Evolutionary conservation across 2,113 vertebrate genomes (phyloP).

Genomic region (Rhineura floridana): DNA sequence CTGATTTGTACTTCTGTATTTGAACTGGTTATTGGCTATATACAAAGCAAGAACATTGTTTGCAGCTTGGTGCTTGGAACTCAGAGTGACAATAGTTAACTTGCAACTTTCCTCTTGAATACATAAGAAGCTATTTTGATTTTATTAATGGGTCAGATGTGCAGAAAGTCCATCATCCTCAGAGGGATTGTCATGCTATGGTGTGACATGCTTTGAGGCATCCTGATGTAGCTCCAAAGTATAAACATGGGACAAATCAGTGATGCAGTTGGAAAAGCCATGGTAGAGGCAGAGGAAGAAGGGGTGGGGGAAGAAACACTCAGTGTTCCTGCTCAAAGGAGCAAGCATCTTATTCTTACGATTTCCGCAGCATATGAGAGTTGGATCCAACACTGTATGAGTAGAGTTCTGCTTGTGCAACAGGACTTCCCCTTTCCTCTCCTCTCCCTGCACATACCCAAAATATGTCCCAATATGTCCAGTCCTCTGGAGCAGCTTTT

Average conservation of each 20-base stretch:
- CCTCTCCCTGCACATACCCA: too few relatives aligned
- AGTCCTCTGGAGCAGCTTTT: too few relatives aligned
- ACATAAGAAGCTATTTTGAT: slow-evolving; percentile 16
- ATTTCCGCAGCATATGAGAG: slow-evolving; percentile 7
- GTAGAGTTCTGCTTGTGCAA: too few relatives aligned
- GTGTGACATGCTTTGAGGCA: slow-evolving; percentile 28
- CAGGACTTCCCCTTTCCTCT: too few relatives aligned
- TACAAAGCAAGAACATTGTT: slow-evolving; percentile 7
- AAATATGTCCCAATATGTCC: too few relatives aligned
- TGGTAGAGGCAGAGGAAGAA: slow-evolving; percentile 23
- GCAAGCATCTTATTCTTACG: background rate
- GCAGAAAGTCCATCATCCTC: slow-evolving; percentile 21
- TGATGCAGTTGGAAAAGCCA: slow-evolving; percentile 16
- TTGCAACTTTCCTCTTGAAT: slow-evolving; percentile 23
- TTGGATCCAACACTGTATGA: too few relatives aligned
- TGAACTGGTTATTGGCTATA: background rate
- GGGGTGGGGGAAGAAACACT: background rate
- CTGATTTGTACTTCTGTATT: background rate
- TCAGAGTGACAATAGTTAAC: slow-evolving; percentile 22
- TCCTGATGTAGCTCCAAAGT: slow-evolving; percentile 14
- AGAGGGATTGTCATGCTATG: background rate
- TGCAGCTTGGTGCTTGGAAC: slow-evolving; percentile 18
- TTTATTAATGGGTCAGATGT: slow-evolving; percentile 23
- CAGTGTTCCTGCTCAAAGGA: background rate
- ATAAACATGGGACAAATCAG: slow-evolving; percentile 38